phyloP scores from a whole-genome alignment of 2,797 vertebrate species.

The Spea hammondii region DNA sequence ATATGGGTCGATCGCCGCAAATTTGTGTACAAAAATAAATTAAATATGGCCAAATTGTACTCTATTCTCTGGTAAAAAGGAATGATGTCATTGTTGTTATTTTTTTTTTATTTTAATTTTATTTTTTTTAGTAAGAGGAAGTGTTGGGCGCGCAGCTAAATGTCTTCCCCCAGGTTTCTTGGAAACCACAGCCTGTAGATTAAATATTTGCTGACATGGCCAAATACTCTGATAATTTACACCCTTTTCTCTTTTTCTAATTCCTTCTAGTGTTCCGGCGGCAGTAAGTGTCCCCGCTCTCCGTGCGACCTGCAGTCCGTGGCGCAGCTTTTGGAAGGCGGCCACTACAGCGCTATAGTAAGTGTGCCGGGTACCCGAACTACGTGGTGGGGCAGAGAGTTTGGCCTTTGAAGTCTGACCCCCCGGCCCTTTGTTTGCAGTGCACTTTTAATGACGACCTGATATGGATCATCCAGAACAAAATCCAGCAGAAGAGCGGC shows the following conservation, averaged over 20 bases:
- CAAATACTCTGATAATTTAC: background rate
- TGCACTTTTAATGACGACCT: slow-evolving; percentile 81
- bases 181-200: too few relatives aligned
- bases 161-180: too few relatives aligned
- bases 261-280: slow-evolving; percentile 73
- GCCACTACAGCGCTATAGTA: slow-evolving; percentile 84
- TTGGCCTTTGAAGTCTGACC: background rate
- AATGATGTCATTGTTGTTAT: too few relatives aligned
- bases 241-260: background rate
- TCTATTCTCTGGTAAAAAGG: too few relatives aligned
- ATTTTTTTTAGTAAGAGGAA: too few relatives aligned
- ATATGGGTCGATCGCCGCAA: too few relatives aligned
- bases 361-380: slow-evolving; percentile 54
- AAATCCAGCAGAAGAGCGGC: slow-evolving; percentile 68
- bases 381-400: too few relatives aligned
- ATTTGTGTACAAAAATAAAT: too few relatives aligned
- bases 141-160: too few relatives aligned
- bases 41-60: too few relatives aligned
- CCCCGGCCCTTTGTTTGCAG: slow-evolving; percentile 53
- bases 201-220: too few relatives aligned
- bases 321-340: slow-evolving; percentile 83
- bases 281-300: slow-evolving; percentile 63
- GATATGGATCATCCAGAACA: slow-evolving; percentile 72
- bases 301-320: slow-evolving; percentile 82
- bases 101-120: too few relatives aligned